A percentile compares a stretch with the other conserved stretches of the same genome.
Conservation (phyloP, 2,888 invertebrate species). For the Tetheella fluctuosa region DNA sequence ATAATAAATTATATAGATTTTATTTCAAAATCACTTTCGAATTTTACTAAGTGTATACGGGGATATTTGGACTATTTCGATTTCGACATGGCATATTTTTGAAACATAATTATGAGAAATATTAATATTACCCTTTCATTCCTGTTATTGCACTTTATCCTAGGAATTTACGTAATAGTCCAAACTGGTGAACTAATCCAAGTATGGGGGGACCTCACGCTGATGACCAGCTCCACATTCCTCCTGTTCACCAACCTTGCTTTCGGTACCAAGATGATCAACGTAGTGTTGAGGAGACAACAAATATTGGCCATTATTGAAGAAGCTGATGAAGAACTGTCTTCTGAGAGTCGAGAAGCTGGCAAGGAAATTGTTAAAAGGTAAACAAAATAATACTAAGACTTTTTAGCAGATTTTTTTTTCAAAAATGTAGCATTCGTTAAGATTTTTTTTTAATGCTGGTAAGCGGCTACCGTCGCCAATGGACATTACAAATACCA, state of each 20-base stretch:
- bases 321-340: slow-evolving; percentile 44
- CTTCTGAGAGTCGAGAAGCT: slow-evolving; percentile 23
- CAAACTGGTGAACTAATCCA: slow-evolving; percentile 68
- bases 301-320: slow-evolving; percentile 49
- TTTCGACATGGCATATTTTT: too few relatives aligned
- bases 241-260: slow-evolving; percentile 65
- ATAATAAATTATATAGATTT: too few relatives aligned
- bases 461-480: too few relatives aligned
- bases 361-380: slow-evolving; percentile 50
- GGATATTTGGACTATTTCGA: too few relatives aligned
- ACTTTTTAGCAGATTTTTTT: too few relatives aligned
- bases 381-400: slow-evolving; percentile 36
- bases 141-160: too few relatives aligned
- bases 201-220: slow-evolving; percentile 64
- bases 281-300: slow-evolving; percentile 42
- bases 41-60: too few relatives aligned
- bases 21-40: too few relatives aligned
- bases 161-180: slow-evolving; percentile 61
- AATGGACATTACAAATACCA: not conserved
- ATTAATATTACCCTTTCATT: not conserved
- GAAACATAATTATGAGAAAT: too few relatives aligned
- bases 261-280: slow-evolving; percentile 54
- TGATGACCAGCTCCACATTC: slow-evolving; percentile 66
- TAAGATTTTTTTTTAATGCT: too few relatives aligned
- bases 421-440: too few relatives aligned